Base-by-base conservation (phyloP, 1,140 invertebrate genomes). In the Eriosoma lanigerum region DNA sequence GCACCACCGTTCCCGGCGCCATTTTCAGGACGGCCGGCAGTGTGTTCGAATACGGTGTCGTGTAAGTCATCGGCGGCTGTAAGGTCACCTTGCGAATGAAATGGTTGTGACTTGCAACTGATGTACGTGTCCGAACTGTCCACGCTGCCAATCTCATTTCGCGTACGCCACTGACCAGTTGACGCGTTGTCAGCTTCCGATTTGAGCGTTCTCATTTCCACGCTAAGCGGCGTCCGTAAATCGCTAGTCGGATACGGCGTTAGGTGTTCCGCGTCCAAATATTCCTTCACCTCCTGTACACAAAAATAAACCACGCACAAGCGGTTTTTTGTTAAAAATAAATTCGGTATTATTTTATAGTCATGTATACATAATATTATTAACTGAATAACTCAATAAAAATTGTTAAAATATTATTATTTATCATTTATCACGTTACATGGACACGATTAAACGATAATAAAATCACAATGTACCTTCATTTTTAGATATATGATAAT, bases 41-140 rank as follows among this genome's bases (percentile, higher is more conserved):
- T 38, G 2, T 24, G 85, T 82, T 88, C 88, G 78, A 87, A 87
- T 85, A 88, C 89, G 84, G 87, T 87, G 85, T 93, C 92, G 82
- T 91, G 89, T 70, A 24, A 9, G 64, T 81, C 80, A 5, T 72
- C 80, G 26, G 66, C 80, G 26, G 66, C 48, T 3, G 81, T 82
- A 17, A 82, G 26, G 50, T 82, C 81, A 64, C 84, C 88, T 84
- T 90, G 88, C 1, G 94, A 96, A 86, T 93, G 90, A 87, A 93
- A 96, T 83, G 94, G 95, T 88, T 97, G 95, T 82, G 96, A 97
- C 88, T 95, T 92, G 88, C 96, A 98, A 87, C 94, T 96, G 85
- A 94, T 94, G 87, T 95, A 98, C 80, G 96, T 98, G 87, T 97
- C 96, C 44, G 92, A 94, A 84, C 92, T 94, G 84, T 93, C 92